Conservation (phyloP, 2,113 vertebrate genomes). For the crab-eating macaque (Macaca fascicularis) region DNA sequence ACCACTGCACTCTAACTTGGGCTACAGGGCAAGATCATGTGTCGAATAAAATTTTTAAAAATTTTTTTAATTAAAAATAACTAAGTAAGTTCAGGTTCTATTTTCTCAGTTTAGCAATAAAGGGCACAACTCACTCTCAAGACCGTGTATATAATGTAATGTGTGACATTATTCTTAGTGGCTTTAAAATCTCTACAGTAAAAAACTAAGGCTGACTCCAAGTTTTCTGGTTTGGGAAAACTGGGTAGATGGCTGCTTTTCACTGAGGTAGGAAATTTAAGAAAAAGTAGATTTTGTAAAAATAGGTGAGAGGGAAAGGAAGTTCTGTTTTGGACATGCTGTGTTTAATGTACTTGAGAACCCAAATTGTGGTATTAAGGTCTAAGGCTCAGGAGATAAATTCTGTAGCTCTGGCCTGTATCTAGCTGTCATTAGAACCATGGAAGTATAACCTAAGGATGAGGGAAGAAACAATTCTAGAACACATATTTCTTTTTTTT, state of each 20-base stretch:
- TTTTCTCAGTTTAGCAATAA: neutral
- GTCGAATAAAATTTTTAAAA: fast-evolving
- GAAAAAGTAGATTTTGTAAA: neutral
- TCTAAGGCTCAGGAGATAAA: neutral
- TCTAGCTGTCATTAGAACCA: neutral
- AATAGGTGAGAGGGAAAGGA: neutral
- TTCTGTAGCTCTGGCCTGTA: neutral
- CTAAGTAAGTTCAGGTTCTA: neutral
- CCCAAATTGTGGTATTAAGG: neutral
- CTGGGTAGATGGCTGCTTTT: neutral
- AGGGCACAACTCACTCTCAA: neutral
- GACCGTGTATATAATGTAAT: neutral
- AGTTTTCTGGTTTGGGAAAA: neutral
- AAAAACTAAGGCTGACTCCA: neutral
- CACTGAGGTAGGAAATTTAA: neutral
- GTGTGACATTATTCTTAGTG: neutral
- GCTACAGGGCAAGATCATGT: neutral
- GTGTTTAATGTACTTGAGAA: neutral
- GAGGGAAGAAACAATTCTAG: neutral
- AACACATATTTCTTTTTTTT: neutral
- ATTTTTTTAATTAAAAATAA: too few species aligned
- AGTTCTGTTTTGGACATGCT: neutral
- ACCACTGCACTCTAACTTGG: neutral
- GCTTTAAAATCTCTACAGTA: neutral
- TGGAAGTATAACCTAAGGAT: neutral